A percentile compares a stretch with the other conserved stretches of the same genome.
These are phyloP conservation scores for Aythya baeri DNA, from an alignment of 2,113 vertebrate species.

Conservation along the genomic window DNA sequence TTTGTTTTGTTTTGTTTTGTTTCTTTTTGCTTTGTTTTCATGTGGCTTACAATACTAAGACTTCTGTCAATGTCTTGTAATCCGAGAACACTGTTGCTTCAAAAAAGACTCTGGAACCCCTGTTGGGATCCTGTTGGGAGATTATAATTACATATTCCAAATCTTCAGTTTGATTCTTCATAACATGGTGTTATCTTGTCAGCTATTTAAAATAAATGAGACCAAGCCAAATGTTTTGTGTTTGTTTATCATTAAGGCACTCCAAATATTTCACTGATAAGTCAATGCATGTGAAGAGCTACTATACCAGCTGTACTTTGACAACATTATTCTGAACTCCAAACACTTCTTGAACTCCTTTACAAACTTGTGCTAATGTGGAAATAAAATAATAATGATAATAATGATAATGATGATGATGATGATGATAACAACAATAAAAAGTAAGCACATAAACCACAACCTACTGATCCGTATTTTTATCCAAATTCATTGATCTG, in stretches of 20 bases:
- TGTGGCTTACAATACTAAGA: neutral
- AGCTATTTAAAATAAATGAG: neutral
- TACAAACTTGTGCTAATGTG: neutral
- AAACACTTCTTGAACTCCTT: neutral
- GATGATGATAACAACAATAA: too few species aligned
- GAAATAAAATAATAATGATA: neutral
- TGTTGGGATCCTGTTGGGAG: neutral
- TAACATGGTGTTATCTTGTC: neutral
- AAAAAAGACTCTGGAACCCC: slow-evolving; percentile 17
- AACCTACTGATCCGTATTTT: neutral
- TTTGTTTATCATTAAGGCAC: neutral
- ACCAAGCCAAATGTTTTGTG: neutral
- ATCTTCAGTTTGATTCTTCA: slow-evolving; percentile 7
- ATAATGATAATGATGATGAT: too few species aligned
- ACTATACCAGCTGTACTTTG: neutral
- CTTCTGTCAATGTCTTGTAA: neutral
- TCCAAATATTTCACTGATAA: slow-evolving; percentile 12
- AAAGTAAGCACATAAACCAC: neutral
- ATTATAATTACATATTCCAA: slow-evolving; percentile 13
- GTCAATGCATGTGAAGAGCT: neutral
- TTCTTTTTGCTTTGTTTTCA: neutral
- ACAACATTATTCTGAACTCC: neutral
- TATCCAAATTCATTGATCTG: neutral
- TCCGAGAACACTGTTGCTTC: slow-evolving; percentile 1
- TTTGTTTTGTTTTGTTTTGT: neutral